Percentiles rank a stretch among this genome's conserved stretches.
Conservation (phyloP, 2,797 vertebrate species). For the Melanotaenia maccullochi region DNA sequence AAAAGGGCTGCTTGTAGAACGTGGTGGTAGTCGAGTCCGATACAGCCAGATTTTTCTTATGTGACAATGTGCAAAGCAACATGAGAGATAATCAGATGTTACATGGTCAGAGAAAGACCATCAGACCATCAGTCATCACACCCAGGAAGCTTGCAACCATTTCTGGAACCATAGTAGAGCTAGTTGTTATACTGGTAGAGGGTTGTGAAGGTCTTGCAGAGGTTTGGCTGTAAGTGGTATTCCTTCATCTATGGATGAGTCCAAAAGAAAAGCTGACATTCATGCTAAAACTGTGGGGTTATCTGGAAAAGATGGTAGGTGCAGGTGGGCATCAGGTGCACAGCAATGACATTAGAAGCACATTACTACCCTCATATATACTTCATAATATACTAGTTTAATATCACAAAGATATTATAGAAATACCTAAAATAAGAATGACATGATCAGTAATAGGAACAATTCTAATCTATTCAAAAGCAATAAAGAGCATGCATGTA, state of each 20-base stretch:
- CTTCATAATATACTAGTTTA: too few species aligned
- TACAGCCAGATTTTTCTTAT: too few species aligned
- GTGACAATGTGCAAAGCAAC: too few species aligned
- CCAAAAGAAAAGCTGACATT: neutral
- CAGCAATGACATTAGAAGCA: neutral
- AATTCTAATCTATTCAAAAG: too few species aligned
- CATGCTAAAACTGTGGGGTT: neutral
- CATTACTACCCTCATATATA: too few species aligned
- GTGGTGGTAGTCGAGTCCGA: too few species aligned
- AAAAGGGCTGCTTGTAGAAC: too few species aligned
- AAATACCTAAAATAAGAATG: neutral
- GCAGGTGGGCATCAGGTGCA: neutral
- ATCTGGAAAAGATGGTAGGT: neutral
- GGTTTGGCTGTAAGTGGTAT: neutral
- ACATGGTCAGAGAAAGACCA: too few species aligned
- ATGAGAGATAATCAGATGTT: too few species aligned
- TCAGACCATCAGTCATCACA: neutral
- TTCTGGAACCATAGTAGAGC: neutral
- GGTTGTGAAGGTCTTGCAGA: neutral
- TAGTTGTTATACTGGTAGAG: neutral
- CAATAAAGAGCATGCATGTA: too few species aligned
- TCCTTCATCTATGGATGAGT: neutral
- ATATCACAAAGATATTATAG: neutral
- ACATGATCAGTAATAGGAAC: too few species aligned
- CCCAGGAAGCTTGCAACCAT: neutral